Evolutionary conservation across 2,888 invertebrate species (phyloP).

Genomic region (Pseudanteris insignis): DNA sequence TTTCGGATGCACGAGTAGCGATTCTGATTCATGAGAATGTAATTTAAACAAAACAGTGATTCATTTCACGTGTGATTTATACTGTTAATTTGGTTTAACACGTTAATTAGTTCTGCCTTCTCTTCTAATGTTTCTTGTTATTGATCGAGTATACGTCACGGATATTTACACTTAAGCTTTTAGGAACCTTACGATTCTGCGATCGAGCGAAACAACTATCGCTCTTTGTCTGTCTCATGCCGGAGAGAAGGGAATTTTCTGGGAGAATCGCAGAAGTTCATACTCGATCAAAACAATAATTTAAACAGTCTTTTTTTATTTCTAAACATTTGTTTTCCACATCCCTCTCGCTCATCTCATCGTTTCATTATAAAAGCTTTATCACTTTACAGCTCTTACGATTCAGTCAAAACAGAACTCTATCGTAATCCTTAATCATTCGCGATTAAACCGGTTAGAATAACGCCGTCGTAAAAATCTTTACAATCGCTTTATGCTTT

Average conservation of each 20-base stretch:
- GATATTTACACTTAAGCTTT: slow-evolving; percentile 43
- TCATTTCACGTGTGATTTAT: no score
- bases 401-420: slow-evolving; percentile 32
- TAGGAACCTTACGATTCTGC: slow-evolving; percentile 44
- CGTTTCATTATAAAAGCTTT: slow-evolving; percentile 41
- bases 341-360: slow-evolving; percentile 7
- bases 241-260: slow-evolving; percentile 13
- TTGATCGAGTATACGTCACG: slow-evolving; percentile 34
- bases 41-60: no score
- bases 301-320: slow-evolving; percentile 33
- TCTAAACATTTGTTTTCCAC: slow-evolving; percentile 8
- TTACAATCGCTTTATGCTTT: slow-evolving; percentile 47
- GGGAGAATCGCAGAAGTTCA: slow-evolving; percentile 33
- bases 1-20: no score
- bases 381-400: slow-evolving; percentile 37
- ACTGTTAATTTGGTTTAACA: no score
- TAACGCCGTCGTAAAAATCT: slow-evolving; percentile 29
- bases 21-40: no score
- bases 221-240: slow-evolving; percentile 14
- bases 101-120: no score
- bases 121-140: no score
- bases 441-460: slow-evolving; percentile 20
- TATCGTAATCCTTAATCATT: slow-evolving; percentile 33
- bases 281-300: slow-evolving; percentile 39
- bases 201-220: slow-evolving; percentile 30